Evolutionary conservation across 2,113 vertebrate species (phyloP).

Genomic region (Cricetomys ansorgei): DNA sequence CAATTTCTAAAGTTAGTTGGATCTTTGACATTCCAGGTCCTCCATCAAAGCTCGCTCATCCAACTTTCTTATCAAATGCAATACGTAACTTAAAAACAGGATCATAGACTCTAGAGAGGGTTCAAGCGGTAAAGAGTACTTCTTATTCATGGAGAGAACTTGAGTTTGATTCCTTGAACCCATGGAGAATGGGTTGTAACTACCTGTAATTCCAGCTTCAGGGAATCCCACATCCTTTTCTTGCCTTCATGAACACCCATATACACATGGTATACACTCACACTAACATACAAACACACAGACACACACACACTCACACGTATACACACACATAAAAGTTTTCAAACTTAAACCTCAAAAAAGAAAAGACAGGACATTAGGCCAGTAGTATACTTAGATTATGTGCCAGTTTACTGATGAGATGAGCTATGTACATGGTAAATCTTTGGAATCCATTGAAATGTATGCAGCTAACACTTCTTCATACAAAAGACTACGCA

Average conservation of each 20-base stretch:
- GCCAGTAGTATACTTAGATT: background rate
- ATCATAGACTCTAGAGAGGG: background rate
- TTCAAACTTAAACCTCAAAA: background rate
- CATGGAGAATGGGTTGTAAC: background rate
- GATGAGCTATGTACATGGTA: background rate
- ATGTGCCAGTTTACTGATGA: background rate
- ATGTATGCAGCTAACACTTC: background rate
- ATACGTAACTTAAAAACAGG: background rate
- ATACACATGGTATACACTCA: no score
- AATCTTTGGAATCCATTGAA: background rate
- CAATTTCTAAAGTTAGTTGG: background rate
- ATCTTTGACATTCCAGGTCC: background rate
- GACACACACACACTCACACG: background rate
- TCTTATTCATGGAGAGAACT: background rate
- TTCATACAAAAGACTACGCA: background rate
- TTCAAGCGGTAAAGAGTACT: background rate
- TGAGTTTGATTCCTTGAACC: background rate
- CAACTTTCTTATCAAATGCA: background rate
- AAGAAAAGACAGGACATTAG: background rate
- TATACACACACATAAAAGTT: background rate
- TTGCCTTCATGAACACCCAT: fast-evolving
- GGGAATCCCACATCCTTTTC: background rate
- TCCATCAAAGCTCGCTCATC: background rate
- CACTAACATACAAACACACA: background rate
- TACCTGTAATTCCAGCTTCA: background rate